Base-by-base conservation (phyloP, 2,113 vertebrate species). In the Romanogobio albipinnatus region DNA sequence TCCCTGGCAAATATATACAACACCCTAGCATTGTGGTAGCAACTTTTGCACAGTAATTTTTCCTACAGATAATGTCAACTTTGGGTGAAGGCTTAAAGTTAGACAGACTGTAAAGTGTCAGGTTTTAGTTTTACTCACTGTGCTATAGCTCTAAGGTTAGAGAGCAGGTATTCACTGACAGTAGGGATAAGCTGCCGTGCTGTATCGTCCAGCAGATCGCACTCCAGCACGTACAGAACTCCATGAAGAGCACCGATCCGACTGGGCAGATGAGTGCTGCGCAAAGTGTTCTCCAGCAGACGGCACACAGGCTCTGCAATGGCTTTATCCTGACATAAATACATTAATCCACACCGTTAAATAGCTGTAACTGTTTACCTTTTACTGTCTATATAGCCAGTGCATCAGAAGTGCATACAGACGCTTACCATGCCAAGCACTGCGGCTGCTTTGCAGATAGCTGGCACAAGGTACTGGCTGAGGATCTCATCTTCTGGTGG, bases 401-500 rank as follows among this genome's bases (percentile, higher is more conserved):
- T 11, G 26, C 15, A 19, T 70, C 22, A 39, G 33, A 43, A 24
- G 10, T 74, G 24, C 71, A 43, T 36, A 79, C 29, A 88, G 14
- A 22, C 9, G 43, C 96, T 95, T 89, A 99, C 98, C 98, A 99
- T 99, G 88, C 98, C 98, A 0, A 99, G 94, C 53, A 99, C 98
- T 0, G 98, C 96, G 0, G 98, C 98, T 26, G 98, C 98, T 91
- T 99, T 99, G 88, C 98, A 99, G 90, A 96, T 96, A 68, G 98
- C 98, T 1, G 98, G 98, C 79, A 99, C 96, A 79, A 99, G 94
- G 91, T 99, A 99, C 77, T 99, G 98, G 47, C 97, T 90, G 39
- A 99, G 96, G 84, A 99, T 98, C 91, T 99, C 98, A 29, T 99
- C 98, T 84, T 99, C 98, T 0, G 96, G 91, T 0, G 98, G 98